Conservation (phyloP, 2,888 invertebrate species). For the Mantis religiosa region DNA sequence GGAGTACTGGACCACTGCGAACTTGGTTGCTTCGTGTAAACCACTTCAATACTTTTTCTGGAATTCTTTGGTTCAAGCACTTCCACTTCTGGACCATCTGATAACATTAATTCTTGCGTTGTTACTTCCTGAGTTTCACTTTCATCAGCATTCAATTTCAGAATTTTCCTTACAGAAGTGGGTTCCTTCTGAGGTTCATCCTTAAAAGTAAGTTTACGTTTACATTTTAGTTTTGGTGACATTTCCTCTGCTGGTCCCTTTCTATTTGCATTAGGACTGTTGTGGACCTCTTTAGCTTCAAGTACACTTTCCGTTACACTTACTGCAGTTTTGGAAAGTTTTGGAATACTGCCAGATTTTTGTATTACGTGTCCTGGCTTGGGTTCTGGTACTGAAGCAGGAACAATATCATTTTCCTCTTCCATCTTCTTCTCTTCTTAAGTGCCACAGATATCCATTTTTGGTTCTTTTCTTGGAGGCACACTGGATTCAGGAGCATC, state of each 20-base stretch:
- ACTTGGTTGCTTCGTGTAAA: neutral
- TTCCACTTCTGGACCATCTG: neutral
- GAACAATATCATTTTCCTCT: neutral
- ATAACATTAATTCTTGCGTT: too few species aligned
- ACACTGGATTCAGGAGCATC: neutral
- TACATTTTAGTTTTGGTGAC: neutral
- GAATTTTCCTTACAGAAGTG: neutral
- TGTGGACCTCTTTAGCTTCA: neutral
- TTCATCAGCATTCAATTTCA: neutral
- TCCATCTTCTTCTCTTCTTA: too few species aligned
- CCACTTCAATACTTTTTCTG: neutral
- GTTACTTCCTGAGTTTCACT: neutral
- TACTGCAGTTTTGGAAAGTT: neutral
- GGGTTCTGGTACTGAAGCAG: neutral
- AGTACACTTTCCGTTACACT: neutral
- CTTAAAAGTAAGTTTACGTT: neutral
- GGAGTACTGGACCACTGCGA: neutral
- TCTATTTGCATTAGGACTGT: neutral
- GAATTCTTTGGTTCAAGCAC: neutral
- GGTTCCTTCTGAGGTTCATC: neutral
- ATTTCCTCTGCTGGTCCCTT: neutral
- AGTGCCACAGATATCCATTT: neutral
- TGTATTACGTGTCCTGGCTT: neutral
- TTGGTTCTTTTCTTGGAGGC: neutral
- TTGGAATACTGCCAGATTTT: neutral